A percentile compares a stretch with the other conserved stretches of the same genome.
phyloP scores from a whole-genome alignment of 2,888 invertebrate species.

The Philopedon plagiatum region DNA sequence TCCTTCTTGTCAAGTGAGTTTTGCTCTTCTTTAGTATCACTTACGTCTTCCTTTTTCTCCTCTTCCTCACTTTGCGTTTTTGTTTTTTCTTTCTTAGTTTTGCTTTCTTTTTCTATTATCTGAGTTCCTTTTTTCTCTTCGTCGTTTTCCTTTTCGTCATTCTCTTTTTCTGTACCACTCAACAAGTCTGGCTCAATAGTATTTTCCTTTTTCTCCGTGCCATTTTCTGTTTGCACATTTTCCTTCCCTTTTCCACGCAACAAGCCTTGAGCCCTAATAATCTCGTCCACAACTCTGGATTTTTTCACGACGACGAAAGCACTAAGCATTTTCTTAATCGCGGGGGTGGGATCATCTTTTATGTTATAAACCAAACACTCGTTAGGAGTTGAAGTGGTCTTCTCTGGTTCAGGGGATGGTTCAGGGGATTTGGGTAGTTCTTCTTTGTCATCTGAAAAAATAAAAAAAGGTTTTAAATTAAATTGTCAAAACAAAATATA shows the following conservation, averaged over 20 bases:
- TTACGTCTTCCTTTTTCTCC: background rate
- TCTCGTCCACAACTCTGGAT: constrained; percentile 53
- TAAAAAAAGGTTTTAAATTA: background rate
- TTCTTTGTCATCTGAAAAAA: background rate
- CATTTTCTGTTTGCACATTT: background rate
- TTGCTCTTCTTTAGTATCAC: background rate
- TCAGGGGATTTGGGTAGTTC: background rate
- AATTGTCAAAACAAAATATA: too few species aligned
- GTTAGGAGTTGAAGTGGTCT: background rate
- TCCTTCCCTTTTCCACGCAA: background rate
- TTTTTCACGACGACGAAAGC: constrained; percentile 52
- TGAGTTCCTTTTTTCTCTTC: too few species aligned
- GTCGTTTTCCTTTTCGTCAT: too few species aligned
- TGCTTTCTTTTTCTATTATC: background rate
- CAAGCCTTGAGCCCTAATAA: constrained; percentile 45
- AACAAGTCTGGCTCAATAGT: background rate
- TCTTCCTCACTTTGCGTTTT: background rate
- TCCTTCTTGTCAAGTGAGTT: background rate
- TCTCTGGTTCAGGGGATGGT: background rate
- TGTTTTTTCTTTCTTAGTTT: background rate
- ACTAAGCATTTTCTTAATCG: constrained; percentile 54
- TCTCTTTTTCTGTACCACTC: too few species aligned
- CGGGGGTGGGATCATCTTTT: constrained; percentile 44
- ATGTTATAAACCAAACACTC: constrained; percentile 42
- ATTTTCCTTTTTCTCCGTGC: background rate